Base-by-base conservation (phyloP, 2,888 invertebrate species). In the Drosophila kambysellisi region DNA sequence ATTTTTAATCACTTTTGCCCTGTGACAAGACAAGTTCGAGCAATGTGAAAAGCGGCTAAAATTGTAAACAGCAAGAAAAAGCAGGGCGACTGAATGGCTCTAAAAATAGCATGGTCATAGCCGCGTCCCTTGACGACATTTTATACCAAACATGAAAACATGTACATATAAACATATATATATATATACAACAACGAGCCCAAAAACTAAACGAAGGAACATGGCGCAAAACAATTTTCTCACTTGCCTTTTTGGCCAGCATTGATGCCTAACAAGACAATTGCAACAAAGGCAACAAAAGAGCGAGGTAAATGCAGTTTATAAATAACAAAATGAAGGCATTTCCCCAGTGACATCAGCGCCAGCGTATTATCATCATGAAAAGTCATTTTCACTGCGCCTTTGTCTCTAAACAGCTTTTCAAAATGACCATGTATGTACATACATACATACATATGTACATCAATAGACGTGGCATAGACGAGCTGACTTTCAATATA, bases 291-390 rank as follows among this genome's bases (percentile, higher is more conserved):
- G 25, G 46, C 46, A 46, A 25, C 46, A 25, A 74, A 57, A 39
- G 61, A 39, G 69, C 66, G 57, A 70, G 52, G 53, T 65, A 61
- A 86, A 76, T 86, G 81, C 89, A 85, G 65, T 82, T 74, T 88
- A 88, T 74, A 88, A 90, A 90, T 86, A 88, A 82, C 78, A 69
- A 69, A 84, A 77, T 76, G 56, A 77, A 86, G 77, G 78, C 87
- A 90, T 90, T 88, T 88, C 83, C 89, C 69, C 81, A 62, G 80
- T 88, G 87, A 88, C 90, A 88, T 90, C 89, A 88, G 81, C 88
- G 70, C 53, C 72, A 73, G 66, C 70, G 39, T 30, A 56, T n/a
- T 30, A 68, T 70, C 72, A 74, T 54, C 56, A 74, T 83, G 67
- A 72, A 76, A 83, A 81, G 57, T 60, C 84, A 83, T 82, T 84